Evolutionary conservation across 2,113 vertebrate genomes (phyloP), one percentile per base, ranked within the genome.

Genomic region (Misgurnus mizolepis): DNA sequence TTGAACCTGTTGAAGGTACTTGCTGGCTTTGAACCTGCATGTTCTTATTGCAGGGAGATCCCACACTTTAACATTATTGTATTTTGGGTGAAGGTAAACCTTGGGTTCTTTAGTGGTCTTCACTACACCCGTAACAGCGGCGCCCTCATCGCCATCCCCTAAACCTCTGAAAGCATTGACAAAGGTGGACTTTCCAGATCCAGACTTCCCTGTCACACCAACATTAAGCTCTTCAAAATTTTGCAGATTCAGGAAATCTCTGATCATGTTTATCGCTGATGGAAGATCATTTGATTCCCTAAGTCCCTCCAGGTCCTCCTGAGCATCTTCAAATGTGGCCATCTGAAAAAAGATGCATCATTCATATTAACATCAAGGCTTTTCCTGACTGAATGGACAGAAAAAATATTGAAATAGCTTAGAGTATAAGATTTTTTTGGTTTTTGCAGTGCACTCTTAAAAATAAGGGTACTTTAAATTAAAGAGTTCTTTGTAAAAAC

Each of bases 11-110:
- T 89, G 69, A 71, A 92, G 89, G 89, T 93, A 93, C 41, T 86
- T 72, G 73, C 88, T 73, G 0, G 91, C 85, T 1, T 85, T 85
- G 83, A 92, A 94, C 17, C 82, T 83, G 0, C 88, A 89, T 0
- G 88, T 86, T 39, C 92, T 90, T 0, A 92, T 90, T 9, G 92
- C 93, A 0, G 93, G 93, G 4, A 94, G 90, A 76, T 93, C 91
- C 92, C 93, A 93, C 50, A 93, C 43, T 41, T 81, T 89, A 64
- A 93, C 89, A 1, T 90, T 87, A 0, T 87, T 85, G 7, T 89
- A 83, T 56, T 85, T 89, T 0, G 91, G 91, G 53, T 93, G 88
- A 0, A 84, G 53, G 64, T 93, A 94, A 39, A 74, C 53, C 0
- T 82, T 85, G 4, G 89, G 86, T 0, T 82, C 80, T 68, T 49